Base-by-base conservation (phyloP, 2,888 invertebrate species). In the Agrotis ipsilon region DNA sequence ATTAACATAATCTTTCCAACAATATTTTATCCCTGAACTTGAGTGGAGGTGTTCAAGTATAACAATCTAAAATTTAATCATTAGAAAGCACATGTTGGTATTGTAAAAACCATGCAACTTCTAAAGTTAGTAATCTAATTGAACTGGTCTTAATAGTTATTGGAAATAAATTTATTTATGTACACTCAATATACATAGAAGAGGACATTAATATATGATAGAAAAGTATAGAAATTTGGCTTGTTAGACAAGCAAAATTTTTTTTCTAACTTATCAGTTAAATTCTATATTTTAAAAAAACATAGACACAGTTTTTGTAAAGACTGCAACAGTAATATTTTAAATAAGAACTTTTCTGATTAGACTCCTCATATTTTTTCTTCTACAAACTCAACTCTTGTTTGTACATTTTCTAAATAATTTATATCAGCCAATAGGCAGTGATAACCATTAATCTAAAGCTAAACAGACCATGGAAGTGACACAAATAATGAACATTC, bases 51-150 rank as follows among this genome's bases (percentile, higher is more conserved):
- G 13, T 3, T 69, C 3, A 49, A 18, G 6, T 60, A 24, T 32
- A 60, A 16, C 27, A 46, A 0, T 9, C 16, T 43, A 18, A n/a
- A 55, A 32, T 18, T 55, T 21, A 27, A 4, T 73, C 6, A 52
- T 57, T 80, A n/a, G 6, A 49, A 61, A 68, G n/a, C 24, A 39
- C 45, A 65, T 70, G 70, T 54, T 51, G 27, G 16, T 78, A 24
- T 18, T 48, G 0, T 19, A 24, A 21, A 27, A 76, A 55, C 46
- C 13, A 32, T 60, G 39, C 39, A 39, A 5, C 18, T 49, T 32
- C 14, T 13, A 27, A 60, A n/a, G n/a, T 0, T n/a, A 62, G 63
- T 43, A 11, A 32, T 59, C 27, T 0, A 7, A 54, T 59, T 49
- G 0, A 43, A 43, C 13, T 32, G 1, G 55, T 9, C 32, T 0